Conservation (phyloP, 2,888 invertebrate species). For the Acanthosepion esculentum region DNA sequence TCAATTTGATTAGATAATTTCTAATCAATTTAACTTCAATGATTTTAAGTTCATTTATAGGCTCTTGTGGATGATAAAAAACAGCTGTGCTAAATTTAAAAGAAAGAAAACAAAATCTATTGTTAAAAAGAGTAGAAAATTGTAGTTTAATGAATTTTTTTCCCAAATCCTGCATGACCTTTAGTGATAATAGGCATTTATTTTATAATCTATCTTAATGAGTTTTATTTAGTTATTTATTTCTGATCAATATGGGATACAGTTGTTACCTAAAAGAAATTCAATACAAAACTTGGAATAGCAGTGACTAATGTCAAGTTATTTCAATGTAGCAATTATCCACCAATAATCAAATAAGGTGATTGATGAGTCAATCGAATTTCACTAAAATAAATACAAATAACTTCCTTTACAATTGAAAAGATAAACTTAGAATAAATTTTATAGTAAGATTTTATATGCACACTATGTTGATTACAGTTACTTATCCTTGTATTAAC, state of each 20-base stretch:
- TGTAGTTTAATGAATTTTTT: too few species aligned
- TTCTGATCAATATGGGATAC: background rate
- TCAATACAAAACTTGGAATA: background rate
- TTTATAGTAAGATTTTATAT: background rate
- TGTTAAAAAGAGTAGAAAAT: too few species aligned
- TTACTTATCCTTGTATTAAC: background rate
- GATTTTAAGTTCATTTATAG: too few species aligned
- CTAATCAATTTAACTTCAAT: too few species aligned
- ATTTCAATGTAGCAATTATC: background rate
- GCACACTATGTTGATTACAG: background rate
- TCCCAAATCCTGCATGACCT: too few species aligned
- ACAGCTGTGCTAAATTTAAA: too few species aligned
- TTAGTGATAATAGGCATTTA: too few species aligned
- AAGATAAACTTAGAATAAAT: background rate
- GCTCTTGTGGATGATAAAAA: too few species aligned
- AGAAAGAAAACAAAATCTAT: too few species aligned
- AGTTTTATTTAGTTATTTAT: background rate
- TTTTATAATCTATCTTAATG: background rate
- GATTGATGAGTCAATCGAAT: background rate
- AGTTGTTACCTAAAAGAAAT: background rate
- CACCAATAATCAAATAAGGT: background rate
- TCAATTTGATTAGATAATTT: too few species aligned
- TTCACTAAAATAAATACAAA: background rate
- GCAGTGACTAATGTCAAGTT: background rate
- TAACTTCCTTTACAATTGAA: background rate